Base-by-base conservation (phyloP, 2,797 vertebrate genomes). In the Eurystomus glaucurus region DNA sequence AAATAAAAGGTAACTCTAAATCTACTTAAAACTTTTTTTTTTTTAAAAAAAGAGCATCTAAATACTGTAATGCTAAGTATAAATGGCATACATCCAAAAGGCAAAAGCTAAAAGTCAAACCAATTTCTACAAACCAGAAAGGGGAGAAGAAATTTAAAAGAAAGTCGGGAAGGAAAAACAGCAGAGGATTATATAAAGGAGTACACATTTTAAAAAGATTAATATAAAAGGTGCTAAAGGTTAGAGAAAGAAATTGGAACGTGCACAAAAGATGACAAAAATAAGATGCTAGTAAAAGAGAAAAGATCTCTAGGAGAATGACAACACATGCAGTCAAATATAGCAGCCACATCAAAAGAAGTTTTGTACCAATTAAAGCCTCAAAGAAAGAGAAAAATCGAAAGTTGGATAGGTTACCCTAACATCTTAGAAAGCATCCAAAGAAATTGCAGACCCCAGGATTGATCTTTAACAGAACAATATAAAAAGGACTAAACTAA, bases 271-370 rank as follows among this genome's bases (percentile, higher is more conserved):
- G 46, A 86, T 46, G 35, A 82, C 35, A 69, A 91, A 94, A 92
- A 68, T 83, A 88, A 85, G 22, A 62, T 48, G 64, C 60, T 55
- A 80, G 12, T 26, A 50, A 85, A 88, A 74, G 66, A 50, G 80
- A 64, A 88, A 62, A 48, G 17, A 72, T 79, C n/a, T 88, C 79
- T 68, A 33, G n/a, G 23, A 62, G 69, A 88, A 86, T 54, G 46
- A 92, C 33, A 93, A 88, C 51, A 74, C 23, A 41, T 19, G 37
- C 52, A 74, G 81, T 70, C 64, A 85, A 90, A 94, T 29, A 91
- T 22, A 96, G 90, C 55, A 93, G 80, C 48, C 65, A 96, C 57
- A 89, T 84, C 91, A 95, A 94, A 97, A 68, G 55, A 79, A 89
- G 37, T 85, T 88, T 83, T 62, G 33, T 61, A 92, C 61, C 80